Evolutionary conservation across 2,888 invertebrate species (phyloP), one percentile per base, ranked within the genome.

Genomic region (Callimorpha dominula): DNA sequence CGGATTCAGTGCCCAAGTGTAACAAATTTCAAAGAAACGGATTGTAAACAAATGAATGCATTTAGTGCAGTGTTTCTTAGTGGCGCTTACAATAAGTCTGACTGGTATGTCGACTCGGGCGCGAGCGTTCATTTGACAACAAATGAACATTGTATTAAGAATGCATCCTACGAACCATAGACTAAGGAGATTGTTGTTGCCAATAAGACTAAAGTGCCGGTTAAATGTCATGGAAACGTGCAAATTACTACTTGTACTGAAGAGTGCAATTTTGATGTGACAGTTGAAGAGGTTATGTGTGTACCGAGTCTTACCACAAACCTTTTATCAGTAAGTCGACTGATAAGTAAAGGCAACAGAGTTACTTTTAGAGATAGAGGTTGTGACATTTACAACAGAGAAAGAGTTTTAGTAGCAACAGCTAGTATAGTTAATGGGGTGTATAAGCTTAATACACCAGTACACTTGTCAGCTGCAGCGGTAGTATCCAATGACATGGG

Each of bases 251-350:
- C 52, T 5, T 14, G 14, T 52, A 52, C 52, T 52, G 52, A 52
- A 3, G 52, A 52, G 5, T 4, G 52, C 17, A 17, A 52, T 6
- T 52, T 15, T 52, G 52, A 52, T 17, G 7, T 52, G 52, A 52
- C 17, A 15, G 52, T 52, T 4, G 17, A 7, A 52, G 9, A 17
- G 17, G 43, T 2, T 6, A 4, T 43, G 43, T 43, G 43, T 43
- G 43, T 43, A 8, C 43, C 43, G 6, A 68, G 46, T 40, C 68
- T 74, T 7, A 67, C 70, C 15, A 73, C 73, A 54, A 67, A 73
- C 43, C 65, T 71, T 11, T 50, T 77, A 4, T 77, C 65, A 12
- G 65, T 70, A 20, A 70, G 70, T 40, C 70, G 65, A 15, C 76
- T 76, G n/a, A 69, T 70, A 14, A 49, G 65, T 9, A 54, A 70